A percentile compares a stretch with the other conserved stretches of the same genome.
Conservation (phyloP, 2,113 vertebrate species). For the Tragelaphus scriptus region DNA sequence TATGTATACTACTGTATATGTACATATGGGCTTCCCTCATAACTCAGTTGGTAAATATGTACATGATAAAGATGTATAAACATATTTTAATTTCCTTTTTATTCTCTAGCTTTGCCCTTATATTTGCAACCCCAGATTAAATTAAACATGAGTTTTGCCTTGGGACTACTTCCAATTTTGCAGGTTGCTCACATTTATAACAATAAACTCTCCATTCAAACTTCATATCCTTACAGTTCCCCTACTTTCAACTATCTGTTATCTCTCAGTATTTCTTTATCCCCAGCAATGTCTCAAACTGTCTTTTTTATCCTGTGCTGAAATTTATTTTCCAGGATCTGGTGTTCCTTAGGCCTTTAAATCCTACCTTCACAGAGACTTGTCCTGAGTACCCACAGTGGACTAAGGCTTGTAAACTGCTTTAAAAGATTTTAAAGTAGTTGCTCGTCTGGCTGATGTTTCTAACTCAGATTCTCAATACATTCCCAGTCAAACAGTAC, state of each 20-base stretch:
- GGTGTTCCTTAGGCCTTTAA: neutral
- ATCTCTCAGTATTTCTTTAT: neutral
- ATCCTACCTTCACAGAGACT: neutral
- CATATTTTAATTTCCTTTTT: neutral
- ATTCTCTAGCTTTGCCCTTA: neutral
- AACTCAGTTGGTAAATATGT: neutral
- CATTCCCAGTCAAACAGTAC: neutral
- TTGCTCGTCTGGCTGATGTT: neutral
- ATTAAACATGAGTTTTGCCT: neutral
- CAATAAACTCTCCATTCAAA: neutral
- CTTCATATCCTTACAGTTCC: neutral
- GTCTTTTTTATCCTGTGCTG: neutral
- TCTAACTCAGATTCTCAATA: neutral
- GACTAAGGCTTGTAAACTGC: neutral
- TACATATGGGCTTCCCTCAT: neutral
- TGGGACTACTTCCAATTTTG: neutral
- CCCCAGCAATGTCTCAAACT: neutral
- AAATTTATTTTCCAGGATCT: neutral
- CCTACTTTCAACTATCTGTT: neutral
- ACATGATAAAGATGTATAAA: neutral
- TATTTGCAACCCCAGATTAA: neutral
- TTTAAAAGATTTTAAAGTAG: neutral
- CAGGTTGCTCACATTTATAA: neutral
- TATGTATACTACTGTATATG: neutral
- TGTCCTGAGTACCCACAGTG: neutral